A percentile compares a stretch with the other conserved stretches of the same genome.
Conservation (phyloP, 37 sponge, comb jelly and placozoan species). For the Agelas oroides region DNA sequence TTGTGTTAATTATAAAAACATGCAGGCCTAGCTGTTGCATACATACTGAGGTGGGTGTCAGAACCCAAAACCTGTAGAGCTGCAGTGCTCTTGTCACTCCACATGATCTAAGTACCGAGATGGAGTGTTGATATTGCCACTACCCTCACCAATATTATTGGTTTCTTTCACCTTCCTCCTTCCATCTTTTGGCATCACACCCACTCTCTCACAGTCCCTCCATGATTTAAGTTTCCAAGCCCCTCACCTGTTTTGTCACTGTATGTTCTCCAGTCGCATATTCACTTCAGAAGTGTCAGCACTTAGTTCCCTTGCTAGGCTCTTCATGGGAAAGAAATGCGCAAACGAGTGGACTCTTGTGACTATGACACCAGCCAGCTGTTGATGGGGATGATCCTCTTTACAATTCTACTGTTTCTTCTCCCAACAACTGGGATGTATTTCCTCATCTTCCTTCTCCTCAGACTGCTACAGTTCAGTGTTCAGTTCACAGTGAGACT, state of each 20-base stretch:
- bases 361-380: conserved; percentile 72
- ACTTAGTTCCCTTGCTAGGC: conserved; percentile 61
- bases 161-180: not conserved
- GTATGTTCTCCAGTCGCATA: conserved; percentile 58
- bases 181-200: conserved; percentile 36
- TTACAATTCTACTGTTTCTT: conserved; percentile 81
- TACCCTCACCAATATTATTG: conserved; percentile 15
- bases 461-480: conserved; percentile 42
- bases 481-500: no score
- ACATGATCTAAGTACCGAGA: no score
- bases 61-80: no score
- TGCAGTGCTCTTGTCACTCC: no score
- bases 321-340: conserved; percentile 84
- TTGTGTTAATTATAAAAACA: no score
- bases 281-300: conserved; percentile 56
- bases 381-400: conserved; percentile 75
- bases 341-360: conserved; percentile 75
- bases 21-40: no score
- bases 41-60: no score
- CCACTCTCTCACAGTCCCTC: conserved; percentile 46
- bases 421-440: conserved; percentile 76
- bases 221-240: conserved; percentile 76
- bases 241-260: conserved; percentile 63
- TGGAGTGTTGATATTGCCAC: no score
- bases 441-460: conserved; percentile 47